These are phyloP conservation scores for Formica aserva DNA, from an alignment of 2,888 invertebrate species.

Conservation along the genomic window DNA sequence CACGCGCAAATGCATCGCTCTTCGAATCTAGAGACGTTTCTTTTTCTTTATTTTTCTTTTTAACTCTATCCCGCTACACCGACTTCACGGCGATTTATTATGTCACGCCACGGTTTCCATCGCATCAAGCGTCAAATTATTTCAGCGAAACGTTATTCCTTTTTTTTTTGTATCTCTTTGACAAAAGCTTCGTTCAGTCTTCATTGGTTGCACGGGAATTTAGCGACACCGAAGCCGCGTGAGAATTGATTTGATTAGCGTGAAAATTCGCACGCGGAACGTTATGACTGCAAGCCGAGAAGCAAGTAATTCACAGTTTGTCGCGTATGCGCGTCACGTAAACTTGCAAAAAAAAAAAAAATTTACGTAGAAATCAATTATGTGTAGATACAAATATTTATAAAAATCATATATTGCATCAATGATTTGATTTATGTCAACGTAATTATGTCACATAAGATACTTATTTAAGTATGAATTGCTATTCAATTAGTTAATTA, in stretches of 20 bases:
- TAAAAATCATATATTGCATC: not conserved
- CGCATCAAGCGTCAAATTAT: not conserved
- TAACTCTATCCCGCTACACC: not conserved
- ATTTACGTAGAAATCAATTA: not conserved
- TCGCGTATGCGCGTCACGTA: not conserved
- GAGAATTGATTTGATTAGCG: conserved; percentile 43
- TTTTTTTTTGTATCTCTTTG: not conserved
- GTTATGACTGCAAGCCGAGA: not conserved
- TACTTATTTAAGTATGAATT: not conserved
- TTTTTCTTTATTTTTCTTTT: not conserved
- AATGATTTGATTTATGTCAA: not conserved
- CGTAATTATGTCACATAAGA: not conserved
- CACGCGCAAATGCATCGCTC: not conserved
- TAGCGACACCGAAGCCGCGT: conserved; percentile 52
- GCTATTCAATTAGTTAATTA: not conserved
- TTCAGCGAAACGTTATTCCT: not conserved
- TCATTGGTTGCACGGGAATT: conserved; percentile 39
- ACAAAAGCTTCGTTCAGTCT: not conserved
- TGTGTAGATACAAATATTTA: not conserved
- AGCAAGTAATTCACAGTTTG: not conserved
- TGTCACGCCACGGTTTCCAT: not conserved
- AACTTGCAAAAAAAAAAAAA: not conserved
- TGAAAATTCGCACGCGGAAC: conserved; percentile 28
- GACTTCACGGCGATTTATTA: not conserved
- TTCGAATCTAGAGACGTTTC: not conserved